Percentiles rank a stretch among this genome's conserved stretches.
These are phyloP conservation scores for Camelus bactrianus DNA, from an alignment of 2,113 vertebrate genomes.

Conservation along the genomic window DNA sequence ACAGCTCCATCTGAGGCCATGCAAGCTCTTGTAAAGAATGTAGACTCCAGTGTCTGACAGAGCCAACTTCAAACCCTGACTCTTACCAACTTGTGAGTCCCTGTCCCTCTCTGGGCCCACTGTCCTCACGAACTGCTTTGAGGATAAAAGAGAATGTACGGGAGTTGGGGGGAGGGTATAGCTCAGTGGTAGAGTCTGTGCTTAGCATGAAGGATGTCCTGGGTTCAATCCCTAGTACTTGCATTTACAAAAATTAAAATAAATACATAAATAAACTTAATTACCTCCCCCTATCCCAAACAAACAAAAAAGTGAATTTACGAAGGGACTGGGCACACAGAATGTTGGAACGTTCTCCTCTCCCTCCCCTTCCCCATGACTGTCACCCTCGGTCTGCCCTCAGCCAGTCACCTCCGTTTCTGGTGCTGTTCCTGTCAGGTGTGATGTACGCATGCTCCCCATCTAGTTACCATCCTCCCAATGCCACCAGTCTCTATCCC, in stretches of 20 bases:
- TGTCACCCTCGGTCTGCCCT: not conserved
- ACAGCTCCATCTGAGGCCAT: not conserved
- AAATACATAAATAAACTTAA: too few species aligned
- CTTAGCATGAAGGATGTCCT: too few species aligned
- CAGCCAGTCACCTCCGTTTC: not conserved
- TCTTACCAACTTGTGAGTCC: not conserved
- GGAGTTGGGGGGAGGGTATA: too few species aligned
- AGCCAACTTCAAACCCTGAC: slow-evolving; percentile 5
- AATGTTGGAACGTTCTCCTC: not conserved
- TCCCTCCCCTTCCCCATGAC: too few species aligned
- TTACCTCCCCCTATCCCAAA: too few species aligned
- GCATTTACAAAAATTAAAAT: too few species aligned
- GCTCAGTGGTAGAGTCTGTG: too few species aligned
- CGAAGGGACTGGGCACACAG: not conserved
- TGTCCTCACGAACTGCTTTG: not conserved
- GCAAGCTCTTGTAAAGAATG: not conserved
- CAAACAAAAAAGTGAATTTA: not conserved
- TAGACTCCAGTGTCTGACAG: not conserved
- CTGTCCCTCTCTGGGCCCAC: not conserved
- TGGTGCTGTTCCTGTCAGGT: not conserved
- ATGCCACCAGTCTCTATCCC: not conserved
- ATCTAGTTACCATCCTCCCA: not conserved
- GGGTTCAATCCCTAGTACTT: too few species aligned
- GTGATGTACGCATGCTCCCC: not conserved
- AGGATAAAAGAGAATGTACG: not conserved